phyloP scores from a whole-genome alignment of 2,888 invertebrate genomes.

The Erpobdella octoculata region DNA sequence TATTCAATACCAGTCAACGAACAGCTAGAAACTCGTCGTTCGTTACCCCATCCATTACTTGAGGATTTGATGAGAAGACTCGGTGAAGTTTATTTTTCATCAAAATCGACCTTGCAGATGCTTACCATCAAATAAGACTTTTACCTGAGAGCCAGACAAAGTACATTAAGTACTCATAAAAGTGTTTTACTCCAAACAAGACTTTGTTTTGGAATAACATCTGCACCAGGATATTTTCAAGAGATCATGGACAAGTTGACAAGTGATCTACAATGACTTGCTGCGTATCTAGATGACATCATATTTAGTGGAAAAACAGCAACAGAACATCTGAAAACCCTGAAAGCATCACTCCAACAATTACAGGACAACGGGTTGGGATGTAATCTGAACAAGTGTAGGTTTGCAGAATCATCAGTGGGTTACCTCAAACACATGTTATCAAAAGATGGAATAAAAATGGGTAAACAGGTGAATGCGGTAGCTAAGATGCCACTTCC shows the following conservation, averaged over 20 bases:
- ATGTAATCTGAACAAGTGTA: too few species aligned
- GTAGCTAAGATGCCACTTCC: neutral
- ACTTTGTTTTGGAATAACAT: neutral
- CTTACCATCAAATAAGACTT: neutral
- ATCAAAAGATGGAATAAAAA: neutral
- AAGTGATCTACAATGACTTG: neutral
- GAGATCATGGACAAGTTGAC: constrained; percentile 4
- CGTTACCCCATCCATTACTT: neutral
- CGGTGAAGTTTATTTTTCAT: neutral
- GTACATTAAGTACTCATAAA: neutral
- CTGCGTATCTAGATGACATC: constrained; percentile 7
- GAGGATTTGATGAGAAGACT: neutral
- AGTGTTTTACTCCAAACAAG: constrained; percentile 1
- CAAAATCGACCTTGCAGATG: constrained; percentile 5
- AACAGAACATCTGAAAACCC: too few species aligned
- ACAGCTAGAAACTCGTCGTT: neutral
- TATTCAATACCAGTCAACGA: neutral
- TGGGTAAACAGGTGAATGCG: neutral
- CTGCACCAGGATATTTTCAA: constrained; percentile 3
- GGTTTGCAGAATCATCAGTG: too few species aligned
- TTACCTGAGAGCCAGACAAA: neutral
- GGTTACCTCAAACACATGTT: too few species aligned
- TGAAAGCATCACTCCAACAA: neutral
- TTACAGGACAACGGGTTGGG: too few species aligned
- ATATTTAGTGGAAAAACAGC: neutral